phyloP scores from a whole-genome alignment of 2,797 vertebrate genomes.

The Lutjanus argentimaculatus region DNA sequence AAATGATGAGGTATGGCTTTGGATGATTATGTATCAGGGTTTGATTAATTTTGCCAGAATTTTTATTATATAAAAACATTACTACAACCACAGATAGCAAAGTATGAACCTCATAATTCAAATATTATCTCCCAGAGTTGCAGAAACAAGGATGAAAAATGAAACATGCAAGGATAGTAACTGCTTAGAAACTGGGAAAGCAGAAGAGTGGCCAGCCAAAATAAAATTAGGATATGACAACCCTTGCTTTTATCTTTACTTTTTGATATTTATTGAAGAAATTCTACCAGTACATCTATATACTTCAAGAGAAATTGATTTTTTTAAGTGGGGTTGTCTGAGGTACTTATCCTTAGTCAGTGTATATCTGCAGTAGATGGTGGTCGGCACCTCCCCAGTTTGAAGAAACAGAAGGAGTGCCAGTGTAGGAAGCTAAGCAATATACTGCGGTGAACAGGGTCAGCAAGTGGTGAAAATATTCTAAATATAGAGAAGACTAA shows the following conservation, averaged over 20 bases:
- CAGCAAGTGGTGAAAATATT: too few species aligned
- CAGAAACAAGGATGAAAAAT: neutral
- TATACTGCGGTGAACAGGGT: too few species aligned
- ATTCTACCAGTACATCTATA: neutral
- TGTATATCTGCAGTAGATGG: too few species aligned
- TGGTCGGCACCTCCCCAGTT: too few species aligned
- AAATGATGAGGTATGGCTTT: conserved; percentile 33
- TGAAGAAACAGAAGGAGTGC: too few species aligned
- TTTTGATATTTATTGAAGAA: neutral
- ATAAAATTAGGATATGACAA: conserved; percentile 6
- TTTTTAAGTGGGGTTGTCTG: too few species aligned
- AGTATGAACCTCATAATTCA: conserved; percentile 36
- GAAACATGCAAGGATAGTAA: conserved; percentile 3
- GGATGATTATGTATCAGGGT: conserved; percentile 10
- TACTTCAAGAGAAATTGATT: neutral
- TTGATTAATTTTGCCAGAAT: conserved; percentile 25
- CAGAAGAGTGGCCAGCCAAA: neutral
- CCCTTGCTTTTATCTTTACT: neutral
- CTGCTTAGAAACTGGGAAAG: neutral
- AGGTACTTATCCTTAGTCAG: too few species aligned
- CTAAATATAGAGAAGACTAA: too few species aligned
- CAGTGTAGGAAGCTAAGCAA: too few species aligned
- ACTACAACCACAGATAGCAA: conserved; percentile 2
- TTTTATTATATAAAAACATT: conserved; percentile 10
- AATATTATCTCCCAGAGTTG: conserved; percentile 9